Evolutionary conservation across 2,797 vertebrate species (phyloP).

Genomic region (Melanotaenia maccullochi): DNA sequence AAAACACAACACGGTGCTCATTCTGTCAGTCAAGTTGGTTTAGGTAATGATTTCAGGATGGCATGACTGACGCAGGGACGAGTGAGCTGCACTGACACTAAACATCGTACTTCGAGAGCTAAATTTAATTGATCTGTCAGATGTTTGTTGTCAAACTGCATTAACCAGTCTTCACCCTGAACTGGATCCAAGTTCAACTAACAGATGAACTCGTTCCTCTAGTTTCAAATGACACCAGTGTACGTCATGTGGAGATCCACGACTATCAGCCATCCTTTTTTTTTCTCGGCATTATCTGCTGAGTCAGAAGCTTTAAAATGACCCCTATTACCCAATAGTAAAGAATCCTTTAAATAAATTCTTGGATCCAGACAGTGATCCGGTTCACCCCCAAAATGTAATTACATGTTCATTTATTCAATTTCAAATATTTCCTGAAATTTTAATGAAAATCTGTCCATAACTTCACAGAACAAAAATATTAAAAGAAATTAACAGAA

Average conservation of each 20-base stretch:
- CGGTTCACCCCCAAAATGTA: too few species aligned
- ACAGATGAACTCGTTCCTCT: constrained; percentile 4
- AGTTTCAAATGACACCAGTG: not conserved
- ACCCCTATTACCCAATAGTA: too few species aligned
- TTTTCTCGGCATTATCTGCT: too few species aligned
- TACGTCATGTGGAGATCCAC: not conserved
- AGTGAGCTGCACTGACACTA: not conserved
- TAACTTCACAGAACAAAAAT: too few species aligned
- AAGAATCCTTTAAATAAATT: too few species aligned
- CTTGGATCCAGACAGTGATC: too few species aligned
- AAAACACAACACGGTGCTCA: not conserved
- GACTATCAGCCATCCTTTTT: too few species aligned
- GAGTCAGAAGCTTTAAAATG: too few species aligned
- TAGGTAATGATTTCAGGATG: constrained; percentile 25
- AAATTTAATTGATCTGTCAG: not conserved
- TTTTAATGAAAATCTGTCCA: too few species aligned
- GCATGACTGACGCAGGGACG: constrained; percentile 19
- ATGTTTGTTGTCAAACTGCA: constrained; percentile 12
- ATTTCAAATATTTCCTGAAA: too few species aligned
- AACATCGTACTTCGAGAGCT: not conserved
- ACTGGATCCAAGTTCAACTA: constrained; percentile 14
- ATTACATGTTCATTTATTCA: too few species aligned
- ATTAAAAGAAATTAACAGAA: too few species aligned
- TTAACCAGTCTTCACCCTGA: constrained; percentile 17
- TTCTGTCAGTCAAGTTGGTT: constrained; percentile 65